Evolutionary conservation across 2,888 invertebrate species (phyloP).

Genomic region (Thysanoteuthis rhombus): DNA sequence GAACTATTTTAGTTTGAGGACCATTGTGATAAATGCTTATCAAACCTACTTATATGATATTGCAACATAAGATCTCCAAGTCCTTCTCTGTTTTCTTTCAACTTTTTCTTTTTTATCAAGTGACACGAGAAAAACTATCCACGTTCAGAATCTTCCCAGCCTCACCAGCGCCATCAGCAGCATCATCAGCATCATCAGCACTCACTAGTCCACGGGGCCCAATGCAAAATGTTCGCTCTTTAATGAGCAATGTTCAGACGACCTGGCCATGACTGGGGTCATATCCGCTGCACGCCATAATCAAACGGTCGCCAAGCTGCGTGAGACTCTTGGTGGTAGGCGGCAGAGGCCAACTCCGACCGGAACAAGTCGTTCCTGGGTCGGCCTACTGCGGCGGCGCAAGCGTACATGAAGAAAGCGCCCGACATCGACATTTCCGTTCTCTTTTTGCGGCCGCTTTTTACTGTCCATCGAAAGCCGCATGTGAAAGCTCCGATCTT

Average conservation of each 20-base stretch:
- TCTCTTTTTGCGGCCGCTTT: background rate
- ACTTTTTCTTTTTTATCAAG: background rate
- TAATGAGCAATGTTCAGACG: slow-evolving; percentile 12
- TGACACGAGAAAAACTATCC: background rate
- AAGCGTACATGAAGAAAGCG: background rate
- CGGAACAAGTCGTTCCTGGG: background rate
- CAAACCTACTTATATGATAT: no score
- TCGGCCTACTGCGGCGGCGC: background rate
- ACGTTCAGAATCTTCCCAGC: background rate
- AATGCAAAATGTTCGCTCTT: background rate
- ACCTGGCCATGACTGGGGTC: background rate
- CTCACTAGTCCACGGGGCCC: background rate
- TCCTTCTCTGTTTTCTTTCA: background rate
- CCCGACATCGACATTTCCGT: background rate
- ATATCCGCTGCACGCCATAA: slow-evolving; percentile 12
- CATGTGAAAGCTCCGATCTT: background rate
- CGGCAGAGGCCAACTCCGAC: background rate
- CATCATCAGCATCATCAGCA: background rate
- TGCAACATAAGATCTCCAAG: no score
- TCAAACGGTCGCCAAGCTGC: background rate
- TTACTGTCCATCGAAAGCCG: background rate
- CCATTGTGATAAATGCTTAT: no score
- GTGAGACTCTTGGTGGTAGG: background rate
- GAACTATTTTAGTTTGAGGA: no score
- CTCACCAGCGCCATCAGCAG: background rate